Evolutionary conservation across 2,888 invertebrate genomes (phyloP), one percentile per base, ranked within the genome.

Genomic region (Tethea ocularis): DNA sequence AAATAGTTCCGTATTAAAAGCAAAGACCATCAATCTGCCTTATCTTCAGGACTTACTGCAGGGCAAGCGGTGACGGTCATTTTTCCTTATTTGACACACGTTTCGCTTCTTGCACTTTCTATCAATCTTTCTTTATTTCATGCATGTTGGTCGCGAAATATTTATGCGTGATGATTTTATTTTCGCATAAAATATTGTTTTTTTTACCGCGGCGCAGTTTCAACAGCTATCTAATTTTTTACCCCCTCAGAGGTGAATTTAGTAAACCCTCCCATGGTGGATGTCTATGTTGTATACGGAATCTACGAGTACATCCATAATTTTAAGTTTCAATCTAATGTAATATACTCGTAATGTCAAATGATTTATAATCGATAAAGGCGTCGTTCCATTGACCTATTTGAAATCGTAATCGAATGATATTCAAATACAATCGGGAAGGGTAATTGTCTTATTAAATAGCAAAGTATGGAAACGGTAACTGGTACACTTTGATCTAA

Each of bases 281-380:
- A n/a, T n/a, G n/a, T n/a, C n/a, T n/a, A n/a, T n/a, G n/a, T n/a
- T n/a, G n/a, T n/a, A n/a, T n/a, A n/a, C n/a, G n/a, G n/a, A n/a
- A n/a, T n/a, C n/a, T n/a, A n/a, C n/a, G n/a, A n/a, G n/a, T n/a
- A n/a, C n/a, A n/a, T n/a, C n/a, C n/a, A n/a, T n/a, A n/a, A n/a
- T n/a, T n/a, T n/a, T n/a, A n/a, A n/a, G n/a, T n/a, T 24, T 24
- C 24, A 24, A 4, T 24, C 24, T n/a, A n/a, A n/a, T n/a, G n/a
- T n/a, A 24, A 4, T 24, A 24, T 5, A 26, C 26, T 26, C 26
- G 26, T 26, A 8, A 46, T 67, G 60, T 69, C 62, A 63, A 64
- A 64, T 53, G 68, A 66, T 67, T 74, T 69, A 78, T 80, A 77
- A 77, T 72, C 77, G 71, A 71, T 60, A 61, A 63, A 66, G 68